These are phyloP conservation scores for Diabrotica virgifera DNA, from an alignment of 1,140 invertebrate species.

Conservation along the genomic window DNA sequence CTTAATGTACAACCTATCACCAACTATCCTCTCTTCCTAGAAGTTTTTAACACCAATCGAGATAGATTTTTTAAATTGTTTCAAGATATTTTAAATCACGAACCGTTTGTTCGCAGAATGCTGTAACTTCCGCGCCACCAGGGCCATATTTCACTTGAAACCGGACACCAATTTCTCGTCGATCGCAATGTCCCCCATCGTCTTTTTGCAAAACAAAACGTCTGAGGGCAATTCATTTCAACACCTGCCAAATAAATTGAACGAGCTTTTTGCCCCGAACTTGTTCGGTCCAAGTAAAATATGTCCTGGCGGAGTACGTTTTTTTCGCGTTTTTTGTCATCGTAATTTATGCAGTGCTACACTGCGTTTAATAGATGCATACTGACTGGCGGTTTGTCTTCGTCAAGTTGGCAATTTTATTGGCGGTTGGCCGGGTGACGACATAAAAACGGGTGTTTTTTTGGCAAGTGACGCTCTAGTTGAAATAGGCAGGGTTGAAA, in stretches of 20 bases:
- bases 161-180: slow-evolving; percentile 11
- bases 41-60: too few relatives aligned
- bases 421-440: background rate
- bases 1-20: too few relatives aligned
- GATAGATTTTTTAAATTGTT: too few relatives aligned
- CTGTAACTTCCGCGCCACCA: background rate
- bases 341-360: slow-evolving; percentile 7
- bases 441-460: too few relatives aligned
- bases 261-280: slow-evolving; percentile 10
- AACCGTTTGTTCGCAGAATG: too few relatives aligned
- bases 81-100: too few relatives aligned
- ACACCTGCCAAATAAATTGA: slow-evolving; percentile 17
- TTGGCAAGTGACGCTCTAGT: too few relatives aligned
- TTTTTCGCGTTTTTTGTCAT: background rate
- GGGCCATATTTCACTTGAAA: slow-evolving; percentile 7
- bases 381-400: slow-evolving; percentile 4
- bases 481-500: too few relatives aligned
- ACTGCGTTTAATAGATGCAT: slow-evolving; percentile 10
- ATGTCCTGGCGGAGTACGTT: background rate
- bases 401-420: slow-evolving; percentile 3
- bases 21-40: too few relatives aligned
- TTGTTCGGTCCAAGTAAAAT: slow-evolving; percentile 6
- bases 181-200: slow-evolving; percentile 6
- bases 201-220: slow-evolving; percentile 12
- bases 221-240: slow-evolving; percentile 12